These are phyloP conservation scores for Pycnomerus fuliginosus DNA, from an alignment of 2,888 invertebrate species.

Conservation along the genomic window DNA sequence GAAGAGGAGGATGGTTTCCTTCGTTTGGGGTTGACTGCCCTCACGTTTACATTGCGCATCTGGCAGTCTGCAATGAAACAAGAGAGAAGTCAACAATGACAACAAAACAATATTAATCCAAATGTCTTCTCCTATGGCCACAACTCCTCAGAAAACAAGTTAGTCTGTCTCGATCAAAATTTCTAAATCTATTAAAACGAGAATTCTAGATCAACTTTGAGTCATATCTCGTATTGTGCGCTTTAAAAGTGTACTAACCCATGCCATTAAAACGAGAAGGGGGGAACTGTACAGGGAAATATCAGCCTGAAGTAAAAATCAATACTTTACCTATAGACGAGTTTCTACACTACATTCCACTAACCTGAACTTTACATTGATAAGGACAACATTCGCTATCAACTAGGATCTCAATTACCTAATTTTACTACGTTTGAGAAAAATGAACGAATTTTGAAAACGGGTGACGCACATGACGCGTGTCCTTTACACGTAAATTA, in stretches of 20 bases:
- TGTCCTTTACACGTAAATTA: slow-evolving; percentile 1
- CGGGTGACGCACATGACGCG: background rate
- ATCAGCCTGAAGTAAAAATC: slow-evolving; percentile 42
- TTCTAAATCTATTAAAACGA: slow-evolving; percentile 6
- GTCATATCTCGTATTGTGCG: slow-evolving; percentile 18
- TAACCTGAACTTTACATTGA: slow-evolving; percentile 25
- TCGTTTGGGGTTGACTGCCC: slow-evolving; percentile 69
- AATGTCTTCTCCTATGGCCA: slow-evolving; percentile 21
- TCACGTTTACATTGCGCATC: slow-evolving; percentile 74
- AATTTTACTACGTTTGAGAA: background rate
- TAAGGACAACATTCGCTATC: slow-evolving; percentile 17
- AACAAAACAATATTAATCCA: slow-evolving; percentile 31
- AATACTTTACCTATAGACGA: slow-evolving; percentile 40
- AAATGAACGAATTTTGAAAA: background rate
- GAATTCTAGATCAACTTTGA: slow-evolving; percentile 12
- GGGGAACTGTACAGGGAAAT: slow-evolving; percentile 33
- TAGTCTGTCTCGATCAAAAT: slow-evolving; percentile 14
- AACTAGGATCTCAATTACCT: too few relatives aligned
- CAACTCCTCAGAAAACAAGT: slow-evolving; percentile 20
- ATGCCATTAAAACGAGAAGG: slow-evolving; percentile 28
- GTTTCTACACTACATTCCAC: slow-evolving; percentile 25
- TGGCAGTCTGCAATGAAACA: slow-evolving; percentile 76
- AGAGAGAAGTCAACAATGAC: slow-evolving; percentile 57
- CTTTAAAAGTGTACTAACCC: slow-evolving; percentile 25
- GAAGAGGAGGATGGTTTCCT: slow-evolving; percentile 66